Evolutionary conservation across 2,113 vertebrate species (phyloP).

Genomic region (Picathartes gymnocephalus): DNA sequence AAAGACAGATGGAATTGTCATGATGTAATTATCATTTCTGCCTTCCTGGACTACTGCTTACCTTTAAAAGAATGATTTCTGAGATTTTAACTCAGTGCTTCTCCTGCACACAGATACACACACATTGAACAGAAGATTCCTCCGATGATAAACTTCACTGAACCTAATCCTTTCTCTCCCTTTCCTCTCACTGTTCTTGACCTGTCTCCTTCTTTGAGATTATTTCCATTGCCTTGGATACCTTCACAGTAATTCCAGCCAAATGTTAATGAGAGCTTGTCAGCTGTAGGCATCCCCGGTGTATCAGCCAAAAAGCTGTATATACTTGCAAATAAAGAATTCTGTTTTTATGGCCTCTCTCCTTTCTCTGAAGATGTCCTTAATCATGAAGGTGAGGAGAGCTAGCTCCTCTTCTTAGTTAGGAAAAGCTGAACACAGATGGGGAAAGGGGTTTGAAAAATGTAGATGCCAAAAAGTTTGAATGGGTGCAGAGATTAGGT

Average conservation of each 20-base stretch:
- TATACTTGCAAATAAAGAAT: not conserved
- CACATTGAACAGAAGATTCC: not conserved
- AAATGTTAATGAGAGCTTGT: not conserved
- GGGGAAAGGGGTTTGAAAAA: not conserved
- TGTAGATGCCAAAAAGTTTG: not conserved
- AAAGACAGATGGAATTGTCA: not conserved
- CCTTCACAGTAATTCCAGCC: not conserved
- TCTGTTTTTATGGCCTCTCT: not conserved
- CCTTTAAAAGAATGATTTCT: not conserved
- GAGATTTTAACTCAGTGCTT: not conserved
- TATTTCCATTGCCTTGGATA: constrained; percentile 40
- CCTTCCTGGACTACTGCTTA: not conserved
- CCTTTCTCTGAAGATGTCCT: not conserved
- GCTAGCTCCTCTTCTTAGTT: not conserved
- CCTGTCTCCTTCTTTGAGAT: not conserved
- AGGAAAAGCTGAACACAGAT: not conserved
- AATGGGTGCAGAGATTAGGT: not conserved
- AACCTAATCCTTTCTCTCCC: not conserved
- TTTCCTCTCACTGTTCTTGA: not conserved
- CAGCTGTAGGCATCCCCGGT: not conserved
- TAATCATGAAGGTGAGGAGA: not conserved
- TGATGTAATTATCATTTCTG: not conserved
- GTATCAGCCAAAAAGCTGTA: not conserved
- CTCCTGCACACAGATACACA: not conserved
- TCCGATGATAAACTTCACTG: not conserved